Percentiles rank a stretch among this genome's conserved stretches.
Conservation (phyloP, 2,797 vertebrate genomes). For the Melanotaenia boesemani region DNA sequence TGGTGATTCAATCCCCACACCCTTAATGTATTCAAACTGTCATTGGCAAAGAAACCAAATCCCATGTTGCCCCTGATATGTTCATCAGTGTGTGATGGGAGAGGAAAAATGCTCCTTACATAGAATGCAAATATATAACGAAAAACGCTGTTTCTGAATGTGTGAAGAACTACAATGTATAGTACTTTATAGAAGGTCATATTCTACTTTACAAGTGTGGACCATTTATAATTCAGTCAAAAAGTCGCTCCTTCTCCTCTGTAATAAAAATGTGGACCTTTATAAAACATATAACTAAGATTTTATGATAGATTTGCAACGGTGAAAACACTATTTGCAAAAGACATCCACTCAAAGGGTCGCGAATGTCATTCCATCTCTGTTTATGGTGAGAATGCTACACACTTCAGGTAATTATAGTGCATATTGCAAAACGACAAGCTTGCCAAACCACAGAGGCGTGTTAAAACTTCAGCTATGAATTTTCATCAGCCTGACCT, state of each 20-base stretch:
- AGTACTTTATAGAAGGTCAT: neutral
- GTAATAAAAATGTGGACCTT: neutral
- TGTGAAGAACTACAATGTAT: neutral
- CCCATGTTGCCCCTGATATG: neutral
- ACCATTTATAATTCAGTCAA: neutral
- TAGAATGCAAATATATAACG: neutral
- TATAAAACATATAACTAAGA: neutral
- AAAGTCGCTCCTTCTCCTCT: neutral
- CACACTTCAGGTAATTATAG: slow-evolving; percentile 49
- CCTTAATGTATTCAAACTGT: neutral
- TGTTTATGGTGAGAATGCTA: slow-evolving; percentile 21
- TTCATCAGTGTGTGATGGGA: neutral
- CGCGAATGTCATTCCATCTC: slow-evolving; percentile 3
- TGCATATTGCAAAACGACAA: slow-evolving; percentile 44
- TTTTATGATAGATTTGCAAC: slow-evolving; percentile 5
- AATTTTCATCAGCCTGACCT: slow-evolving; percentile 53
- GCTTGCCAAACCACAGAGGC: slow-evolving; percentile 39
- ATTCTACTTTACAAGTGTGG: neutral
- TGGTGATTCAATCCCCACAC: neutral
- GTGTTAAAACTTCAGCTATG: slow-evolving; percentile 36
- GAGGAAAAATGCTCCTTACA: neutral
- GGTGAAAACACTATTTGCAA: neutral
- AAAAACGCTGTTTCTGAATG: neutral
- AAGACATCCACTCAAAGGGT: slow-evolving; percentile 19
- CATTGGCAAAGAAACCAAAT: neutral